Evolutionary conservation across 2,888 invertebrate species (phyloP).

Genomic region (Norana najaformis): DNA sequence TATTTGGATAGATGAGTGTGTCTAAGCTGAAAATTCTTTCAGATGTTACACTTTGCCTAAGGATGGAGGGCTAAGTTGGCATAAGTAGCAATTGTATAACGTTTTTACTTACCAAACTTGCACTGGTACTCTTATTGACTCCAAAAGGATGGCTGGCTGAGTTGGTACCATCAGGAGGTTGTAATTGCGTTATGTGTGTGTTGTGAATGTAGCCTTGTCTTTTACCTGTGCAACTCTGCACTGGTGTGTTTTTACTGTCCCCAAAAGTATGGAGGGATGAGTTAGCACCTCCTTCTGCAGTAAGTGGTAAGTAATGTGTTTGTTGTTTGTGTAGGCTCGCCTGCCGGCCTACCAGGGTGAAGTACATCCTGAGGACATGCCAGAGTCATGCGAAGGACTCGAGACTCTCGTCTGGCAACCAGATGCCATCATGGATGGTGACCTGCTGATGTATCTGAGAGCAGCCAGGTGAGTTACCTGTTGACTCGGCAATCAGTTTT

Average conservation of each 20-base stretch:
- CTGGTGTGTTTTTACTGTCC: not conserved
- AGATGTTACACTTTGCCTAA: no score
- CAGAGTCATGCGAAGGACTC: conserved; percentile 65
- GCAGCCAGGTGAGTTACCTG: conserved; percentile 73
- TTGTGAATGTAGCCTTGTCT: no score
- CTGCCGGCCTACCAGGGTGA: conserved; percentile 68
- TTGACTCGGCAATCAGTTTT: not conserved
- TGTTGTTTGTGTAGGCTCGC: conserved; percentile 66
- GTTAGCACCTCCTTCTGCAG: no score
- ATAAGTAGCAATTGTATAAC: no score
- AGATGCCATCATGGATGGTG: conserved; percentile 83
- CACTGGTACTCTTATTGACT: not conserved
- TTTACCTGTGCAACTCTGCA: no score
- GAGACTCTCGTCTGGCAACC: conserved; percentile 95
- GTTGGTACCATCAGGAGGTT: not conserved
- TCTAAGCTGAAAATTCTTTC: no score
- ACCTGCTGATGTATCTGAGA: conserved; percentile 93
- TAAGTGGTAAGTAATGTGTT: no score
- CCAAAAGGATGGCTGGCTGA: not conserved
- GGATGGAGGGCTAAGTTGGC: no score
- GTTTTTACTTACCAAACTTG: no score
- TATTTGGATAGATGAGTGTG: no score
- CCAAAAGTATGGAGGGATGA: not conserved
- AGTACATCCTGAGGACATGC: conserved; percentile 60
- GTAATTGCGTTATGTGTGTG: not conserved